phyloP scores from a whole-genome alignment of 2,888 invertebrate genomes.

The Cephus sareptanus region DNA sequence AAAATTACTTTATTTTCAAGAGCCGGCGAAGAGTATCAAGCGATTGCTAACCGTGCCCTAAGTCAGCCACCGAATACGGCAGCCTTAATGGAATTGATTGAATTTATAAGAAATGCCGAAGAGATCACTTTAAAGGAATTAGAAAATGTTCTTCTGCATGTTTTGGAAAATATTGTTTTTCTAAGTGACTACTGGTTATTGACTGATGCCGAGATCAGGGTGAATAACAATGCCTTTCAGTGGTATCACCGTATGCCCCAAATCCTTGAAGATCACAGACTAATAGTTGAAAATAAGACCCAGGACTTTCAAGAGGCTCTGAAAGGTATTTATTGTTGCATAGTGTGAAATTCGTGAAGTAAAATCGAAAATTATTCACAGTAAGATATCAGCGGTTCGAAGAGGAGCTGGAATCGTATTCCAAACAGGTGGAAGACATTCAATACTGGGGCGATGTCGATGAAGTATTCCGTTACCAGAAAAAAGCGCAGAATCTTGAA shows the following conservation, averaged over 20 bases:
- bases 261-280: constrained; percentile 84
- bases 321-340: constrained; percentile 65
- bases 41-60: constrained; percentile 81
- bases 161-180: constrained; percentile 81
- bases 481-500: constrained; percentile 81
- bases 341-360: not conserved
- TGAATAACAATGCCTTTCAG: constrained; percentile 86
- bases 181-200: constrained; percentile 85
- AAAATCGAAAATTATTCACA: constrained; percentile 20
- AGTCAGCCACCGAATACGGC: constrained; percentile 85
- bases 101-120: constrained; percentile 80
- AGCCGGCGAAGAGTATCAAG: constrained; percentile 84
- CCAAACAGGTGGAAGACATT: constrained; percentile 85
- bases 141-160: constrained; percentile 79
- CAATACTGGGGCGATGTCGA: constrained; percentile 87
- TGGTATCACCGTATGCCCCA: constrained; percentile 87
- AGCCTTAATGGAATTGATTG: constrained; percentile 85
- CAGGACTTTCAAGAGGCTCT: constrained; percentile 86
- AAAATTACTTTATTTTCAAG: constrained; percentile 65
- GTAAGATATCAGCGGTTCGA: constrained; percentile 82
- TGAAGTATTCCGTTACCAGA: constrained; percentile 84
- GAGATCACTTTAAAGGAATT: constrained; percentile 77
- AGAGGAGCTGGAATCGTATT: constrained; percentile 84
- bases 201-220: constrained; percentile 85
- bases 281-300: constrained; percentile 82